A percentile compares a stretch with the other conserved stretches of the same genome.
Conservation (phyloP, 2,888 invertebrate genomes). For the Ormyrus nitidulus region DNA sequence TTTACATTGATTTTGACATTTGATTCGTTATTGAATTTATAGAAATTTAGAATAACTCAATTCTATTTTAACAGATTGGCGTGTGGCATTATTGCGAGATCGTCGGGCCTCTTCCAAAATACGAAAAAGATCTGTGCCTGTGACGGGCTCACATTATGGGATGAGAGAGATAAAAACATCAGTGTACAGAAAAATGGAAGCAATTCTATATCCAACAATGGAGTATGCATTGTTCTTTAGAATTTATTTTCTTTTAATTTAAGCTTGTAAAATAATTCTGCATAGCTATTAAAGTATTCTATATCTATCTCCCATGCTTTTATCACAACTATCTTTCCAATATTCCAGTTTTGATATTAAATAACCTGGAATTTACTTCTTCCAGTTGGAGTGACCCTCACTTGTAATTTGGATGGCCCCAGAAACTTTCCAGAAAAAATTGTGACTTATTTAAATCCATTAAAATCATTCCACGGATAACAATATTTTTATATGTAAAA, state of each 20-base stretch:
- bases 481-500: slow-evolving; percentile 46
- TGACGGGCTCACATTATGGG: slow-evolving; percentile 93
- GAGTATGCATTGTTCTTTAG: slow-evolving; percentile 53
- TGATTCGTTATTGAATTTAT: background rate
- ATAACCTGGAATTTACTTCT: slow-evolving; percentile 35
- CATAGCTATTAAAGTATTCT: slow-evolving; percentile 22
- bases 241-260: slow-evolving; percentile 29
- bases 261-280: slow-evolving; percentile 20
- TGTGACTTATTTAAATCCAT: slow-evolving; percentile 12
- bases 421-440: slow-evolving; percentile 22
- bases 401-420: slow-evolving; percentile 1
- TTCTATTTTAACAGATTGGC: slow-evolving; percentile 78
- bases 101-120: slow-evolving; percentile 91
- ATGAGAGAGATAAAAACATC: slow-evolving; percentile 83
- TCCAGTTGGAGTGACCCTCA: slow-evolving; percentile 45
- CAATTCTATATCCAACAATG: slow-evolving; percentile 37
- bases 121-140: slow-evolving; percentile 92
- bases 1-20: background rate
- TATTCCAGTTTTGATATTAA: background rate
- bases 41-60: background rate
- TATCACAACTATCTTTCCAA: background rate
- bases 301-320: background rate
- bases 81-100: slow-evolving; percentile 92
- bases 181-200: slow-evolving; percentile 69
- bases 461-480: slow-evolving; percentile 36